phyloP scores from a whole-genome alignment of 2,113 vertebrate species.

The Pelecanoides urinatrix region DNA sequence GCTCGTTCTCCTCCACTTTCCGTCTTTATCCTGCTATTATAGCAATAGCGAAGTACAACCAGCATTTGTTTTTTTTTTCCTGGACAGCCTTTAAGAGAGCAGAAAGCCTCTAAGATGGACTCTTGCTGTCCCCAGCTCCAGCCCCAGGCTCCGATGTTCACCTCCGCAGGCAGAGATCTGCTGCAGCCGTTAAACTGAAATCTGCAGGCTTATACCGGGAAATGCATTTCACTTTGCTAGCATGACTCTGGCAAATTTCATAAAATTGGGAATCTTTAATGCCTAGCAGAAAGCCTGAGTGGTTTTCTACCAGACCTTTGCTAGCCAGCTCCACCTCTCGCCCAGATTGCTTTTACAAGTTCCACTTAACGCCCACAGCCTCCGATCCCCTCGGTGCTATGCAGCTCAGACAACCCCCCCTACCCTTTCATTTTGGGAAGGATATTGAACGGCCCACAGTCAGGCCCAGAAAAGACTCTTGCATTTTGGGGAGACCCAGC shows the following conservation, averaged over 20 bases:
- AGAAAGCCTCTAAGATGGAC: not conserved
- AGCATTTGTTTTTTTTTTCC: not conserved
- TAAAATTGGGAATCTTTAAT: not conserved
- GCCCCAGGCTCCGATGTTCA: not conserved
- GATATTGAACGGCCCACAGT: not conserved
- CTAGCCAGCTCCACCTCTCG: not conserved
- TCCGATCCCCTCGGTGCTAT: fast-evolving
- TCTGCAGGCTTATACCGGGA: not conserved
- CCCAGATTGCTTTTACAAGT: not conserved
- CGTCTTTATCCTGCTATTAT: not conserved
- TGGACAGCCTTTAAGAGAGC: not conserved
- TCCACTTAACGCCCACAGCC: not conserved
- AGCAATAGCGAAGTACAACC: not conserved
- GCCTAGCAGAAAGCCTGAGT: not conserved
- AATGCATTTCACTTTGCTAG: not conserved
- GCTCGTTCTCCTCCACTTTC: not conserved
- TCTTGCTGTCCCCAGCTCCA: not conserved
- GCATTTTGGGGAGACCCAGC: not conserved
- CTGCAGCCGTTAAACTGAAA: not conserved
- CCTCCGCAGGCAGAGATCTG: not conserved
- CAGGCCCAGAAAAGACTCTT: not conserved
- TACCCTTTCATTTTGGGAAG: not conserved
- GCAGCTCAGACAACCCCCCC: not conserved
- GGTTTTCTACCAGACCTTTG: not conserved
- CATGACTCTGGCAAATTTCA: not conserved